Conservation (phyloP, 1,140 invertebrate species). For the Camponotus floridanus region DNA sequence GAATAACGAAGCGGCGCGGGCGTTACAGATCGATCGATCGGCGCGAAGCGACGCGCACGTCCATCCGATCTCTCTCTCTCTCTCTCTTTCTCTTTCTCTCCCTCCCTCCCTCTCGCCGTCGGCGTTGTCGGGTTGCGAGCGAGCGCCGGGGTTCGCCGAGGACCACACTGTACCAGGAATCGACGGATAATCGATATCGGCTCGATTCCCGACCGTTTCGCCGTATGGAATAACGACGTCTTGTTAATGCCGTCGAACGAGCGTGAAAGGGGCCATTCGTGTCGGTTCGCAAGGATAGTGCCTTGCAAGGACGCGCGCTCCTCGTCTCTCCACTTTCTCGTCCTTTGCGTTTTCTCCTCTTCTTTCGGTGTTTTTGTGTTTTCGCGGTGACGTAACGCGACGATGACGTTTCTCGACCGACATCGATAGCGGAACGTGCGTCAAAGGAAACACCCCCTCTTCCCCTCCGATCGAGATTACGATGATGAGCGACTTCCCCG, state of each 20-base stretch:
- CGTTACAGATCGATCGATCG: conserved; percentile 45
- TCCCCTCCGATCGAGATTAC: conserved; percentile 11
- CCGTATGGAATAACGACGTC: conserved; percentile 62
- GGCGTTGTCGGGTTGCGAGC: conserved; percentile 14
- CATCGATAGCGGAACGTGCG: neutral
- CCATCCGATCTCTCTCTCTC: conserved; percentile 13
- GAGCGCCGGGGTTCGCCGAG: neutral
- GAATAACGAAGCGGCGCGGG: conserved; percentile 42
- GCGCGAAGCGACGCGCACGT: neutral
- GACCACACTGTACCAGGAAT: conserved; percentile 34
- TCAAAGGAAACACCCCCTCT: conserved; percentile 16
- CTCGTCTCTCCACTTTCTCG: neutral
- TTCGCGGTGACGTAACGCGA: conserved; percentile 10
- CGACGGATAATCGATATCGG: conserved; percentile 62
- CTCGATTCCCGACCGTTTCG: conserved; percentile 42
- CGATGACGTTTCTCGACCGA: conserved; percentile 23
- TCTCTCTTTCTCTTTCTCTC: no score
- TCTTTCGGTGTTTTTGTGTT: neutral
- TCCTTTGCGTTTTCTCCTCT: neutral
- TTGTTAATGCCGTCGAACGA: conserved; percentile 62
- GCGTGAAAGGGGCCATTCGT: conserved; percentile 63
- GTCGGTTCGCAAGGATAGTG: conserved; percentile 8
- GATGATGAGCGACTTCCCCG: neutral
- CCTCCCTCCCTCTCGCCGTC: neutral
- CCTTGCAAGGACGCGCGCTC: neutral